These are phyloP conservation scores for Acanthoscelides obtectus DNA, from an alignment of 2,888 invertebrate genomes.

Conservation along the genomic window DNA sequence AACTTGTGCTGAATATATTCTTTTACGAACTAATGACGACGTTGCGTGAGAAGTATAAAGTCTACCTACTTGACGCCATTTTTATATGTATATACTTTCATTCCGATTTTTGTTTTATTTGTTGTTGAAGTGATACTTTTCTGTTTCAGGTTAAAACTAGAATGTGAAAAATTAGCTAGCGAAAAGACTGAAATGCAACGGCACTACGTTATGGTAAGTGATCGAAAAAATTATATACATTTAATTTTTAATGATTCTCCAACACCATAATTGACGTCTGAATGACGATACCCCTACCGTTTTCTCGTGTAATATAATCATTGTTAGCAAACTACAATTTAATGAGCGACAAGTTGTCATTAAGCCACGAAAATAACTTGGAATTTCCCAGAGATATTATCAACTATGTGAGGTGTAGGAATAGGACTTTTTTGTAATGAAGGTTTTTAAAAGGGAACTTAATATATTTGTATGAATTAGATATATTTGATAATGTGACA, in stretches of 20 bases:
- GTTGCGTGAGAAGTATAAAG: too few species aligned
- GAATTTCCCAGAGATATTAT: not conserved
- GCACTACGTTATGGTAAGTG: slow-evolving; percentile 82
- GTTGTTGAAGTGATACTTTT: slow-evolving; percentile 16
- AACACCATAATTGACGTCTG: slow-evolving; percentile 3
- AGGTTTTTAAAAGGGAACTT: too few species aligned
- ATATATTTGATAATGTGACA: too few species aligned
- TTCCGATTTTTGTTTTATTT: not conserved
- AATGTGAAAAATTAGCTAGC: slow-evolving; percentile 79
- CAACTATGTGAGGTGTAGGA: not conserved
- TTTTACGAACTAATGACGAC: too few species aligned
- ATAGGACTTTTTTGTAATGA: too few species aligned
- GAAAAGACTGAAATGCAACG: slow-evolving; percentile 87
- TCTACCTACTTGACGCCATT: too few species aligned
- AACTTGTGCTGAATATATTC: too few species aligned
- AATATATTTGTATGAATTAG: too few species aligned
- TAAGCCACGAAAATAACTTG: not conserved
- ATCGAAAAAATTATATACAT: slow-evolving; percentile 15
- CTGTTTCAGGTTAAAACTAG: slow-evolving; percentile 71
- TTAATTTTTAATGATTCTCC: slow-evolving; percentile 15
- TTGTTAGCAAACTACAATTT: not conserved
- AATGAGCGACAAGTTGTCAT: not conserved
- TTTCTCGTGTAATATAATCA: not conserved
- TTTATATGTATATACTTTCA: not conserved
- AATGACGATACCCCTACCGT: not conserved